These are phyloP conservation scores for Neomicropteryx cornuta DNA, from an alignment of 1,140 invertebrate genomes.

Conservation along the genomic window DNA sequence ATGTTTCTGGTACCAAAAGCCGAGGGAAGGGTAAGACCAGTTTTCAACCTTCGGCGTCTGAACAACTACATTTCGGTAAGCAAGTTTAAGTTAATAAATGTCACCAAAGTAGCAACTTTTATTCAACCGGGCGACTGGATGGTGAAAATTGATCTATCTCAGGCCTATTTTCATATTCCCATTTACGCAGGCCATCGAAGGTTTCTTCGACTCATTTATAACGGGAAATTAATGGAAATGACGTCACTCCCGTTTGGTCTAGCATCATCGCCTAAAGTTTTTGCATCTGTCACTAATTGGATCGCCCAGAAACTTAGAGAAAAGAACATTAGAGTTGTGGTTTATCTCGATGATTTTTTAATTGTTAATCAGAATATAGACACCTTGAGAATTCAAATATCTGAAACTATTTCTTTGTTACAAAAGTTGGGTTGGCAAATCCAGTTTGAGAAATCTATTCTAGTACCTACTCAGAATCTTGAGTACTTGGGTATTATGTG, in stretches of 20 bases:
- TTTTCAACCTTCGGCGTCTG: constrained; percentile 6
- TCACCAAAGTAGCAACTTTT: constrained; percentile 7
- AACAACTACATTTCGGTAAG: constrained; percentile 4
- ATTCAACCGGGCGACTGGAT: constrained; percentile 13
- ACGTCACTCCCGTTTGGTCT: constrained; percentile 13
- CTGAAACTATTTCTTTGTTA: constrained; percentile 6
- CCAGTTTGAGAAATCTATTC: constrained; percentile 9
- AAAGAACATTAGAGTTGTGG: constrained; percentile 12
- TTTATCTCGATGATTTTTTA: constrained; percentile 10
- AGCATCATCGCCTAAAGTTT: constrained; percentile 8
- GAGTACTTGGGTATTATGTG: constrained; percentile 11
- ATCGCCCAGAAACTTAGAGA: constrained; percentile 9
- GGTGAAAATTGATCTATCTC: constrained; percentile 13
- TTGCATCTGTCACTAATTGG: constrained; percentile 11
- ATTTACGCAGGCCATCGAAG: constrained; percentile 8
- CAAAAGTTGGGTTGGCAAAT: constrained; percentile 13
- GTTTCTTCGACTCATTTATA: constrained; percentile 10
- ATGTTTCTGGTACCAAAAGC: constrained; percentile 6
- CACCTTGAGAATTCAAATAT: constrained; percentile 4
- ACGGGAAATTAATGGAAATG: constrained; percentile 11
- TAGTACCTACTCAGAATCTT: constrained; percentile 11
- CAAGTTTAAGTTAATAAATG: constrained; percentile 7
- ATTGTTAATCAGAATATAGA: constrained; percentile 4
- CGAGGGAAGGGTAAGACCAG: constrained; percentile 4
- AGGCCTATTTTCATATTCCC: constrained; percentile 25